Base-by-base conservation (phyloP, 2,797 vertebrate species). In the Neosalanx taihuensis region DNA sequence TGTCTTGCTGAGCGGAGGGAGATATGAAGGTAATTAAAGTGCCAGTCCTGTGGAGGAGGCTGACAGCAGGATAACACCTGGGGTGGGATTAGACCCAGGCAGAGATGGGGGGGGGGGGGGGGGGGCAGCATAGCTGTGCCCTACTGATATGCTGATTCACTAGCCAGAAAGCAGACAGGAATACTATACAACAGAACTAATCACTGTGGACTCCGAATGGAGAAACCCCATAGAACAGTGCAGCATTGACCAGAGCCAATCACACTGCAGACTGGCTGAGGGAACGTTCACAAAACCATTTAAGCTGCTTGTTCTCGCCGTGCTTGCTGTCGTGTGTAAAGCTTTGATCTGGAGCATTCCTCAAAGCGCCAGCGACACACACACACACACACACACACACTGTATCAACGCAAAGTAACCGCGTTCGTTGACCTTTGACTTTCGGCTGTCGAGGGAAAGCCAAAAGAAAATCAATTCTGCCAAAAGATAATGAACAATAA, bases 11-110 rank as follows among this genome's bases (percentile, higher is more conserved):
- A 18, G 78, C 71, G 85, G 73, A 76, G 60, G 3, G 64, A 87
- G 87, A 90, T 89, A 89, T 83, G 73, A 86, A 89, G 85, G 87
- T 90, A 91, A 90, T 92, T 89, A 90, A 89, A 90, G 79, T 89
- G 87, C 83, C 84, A 84, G 81, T 89, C 83, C 76, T 71, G 23
- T 49, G 61, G 76, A 88, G 86, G 76, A 81, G 71, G 37, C 18
- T 81, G 84, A 81, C 83, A 85, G 80, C 73, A 29, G 67, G 72
- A 68, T 58, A 12, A 31, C 49, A 84, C 72, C 70, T 79, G 70
- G 51, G 64, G 46, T 62, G 73, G 76, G 67, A 81, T 83, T 73
- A 75, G 71, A 77, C 33, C 76, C 65, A 77, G 58, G 58, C 77
- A 68, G 1, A 10, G 7, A 64, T 29, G 30, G 2, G 1, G 18